Evolutionary conservation across 2,797 vertebrate species (phyloP).

Genomic region (Crenichthys baileyi): DNA sequence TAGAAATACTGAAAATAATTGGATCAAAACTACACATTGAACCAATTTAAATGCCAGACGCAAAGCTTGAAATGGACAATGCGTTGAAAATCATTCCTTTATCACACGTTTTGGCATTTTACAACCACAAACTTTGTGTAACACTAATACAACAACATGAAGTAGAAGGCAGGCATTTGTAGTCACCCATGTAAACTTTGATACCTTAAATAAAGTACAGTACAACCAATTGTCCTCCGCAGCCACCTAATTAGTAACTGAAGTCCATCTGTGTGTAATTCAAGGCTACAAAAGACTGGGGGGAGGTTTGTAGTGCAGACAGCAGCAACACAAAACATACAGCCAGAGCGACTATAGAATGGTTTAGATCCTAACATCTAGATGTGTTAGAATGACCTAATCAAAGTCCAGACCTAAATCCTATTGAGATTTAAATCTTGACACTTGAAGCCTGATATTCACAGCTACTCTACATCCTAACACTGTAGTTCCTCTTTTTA

Average conservation of each 20-base stretch:
- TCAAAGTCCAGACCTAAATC: too few relatives aligned
- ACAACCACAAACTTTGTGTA: neutral
- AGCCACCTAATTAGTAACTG: neutral
- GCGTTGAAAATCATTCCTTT: neutral
- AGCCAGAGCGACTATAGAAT: too few relatives aligned
- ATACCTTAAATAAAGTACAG: neutral
- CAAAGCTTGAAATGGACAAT: neutral
- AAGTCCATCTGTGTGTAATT: neutral
- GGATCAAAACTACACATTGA: neutral
- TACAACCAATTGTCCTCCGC: neutral
- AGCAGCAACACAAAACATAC: too few relatives aligned
- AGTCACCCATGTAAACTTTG: too few relatives aligned
- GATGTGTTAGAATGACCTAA: too few relatives aligned
- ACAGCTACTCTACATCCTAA: too few relatives aligned
- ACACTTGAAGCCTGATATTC: too few relatives aligned
- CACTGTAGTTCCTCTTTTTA: neutral
- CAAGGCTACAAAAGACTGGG: too few relatives aligned
- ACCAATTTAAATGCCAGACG: neutral
- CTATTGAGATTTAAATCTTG: too few relatives aligned
- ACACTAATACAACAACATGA: neutral
- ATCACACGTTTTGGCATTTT: neutral
- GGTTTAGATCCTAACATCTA: too few relatives aligned
- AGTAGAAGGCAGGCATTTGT: neutral
- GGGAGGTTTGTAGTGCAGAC: too few relatives aligned
- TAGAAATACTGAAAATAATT: neutral